Conservation (phyloP, 2,113 vertebrate genomes). For the Microcebus jonahi region DNA sequence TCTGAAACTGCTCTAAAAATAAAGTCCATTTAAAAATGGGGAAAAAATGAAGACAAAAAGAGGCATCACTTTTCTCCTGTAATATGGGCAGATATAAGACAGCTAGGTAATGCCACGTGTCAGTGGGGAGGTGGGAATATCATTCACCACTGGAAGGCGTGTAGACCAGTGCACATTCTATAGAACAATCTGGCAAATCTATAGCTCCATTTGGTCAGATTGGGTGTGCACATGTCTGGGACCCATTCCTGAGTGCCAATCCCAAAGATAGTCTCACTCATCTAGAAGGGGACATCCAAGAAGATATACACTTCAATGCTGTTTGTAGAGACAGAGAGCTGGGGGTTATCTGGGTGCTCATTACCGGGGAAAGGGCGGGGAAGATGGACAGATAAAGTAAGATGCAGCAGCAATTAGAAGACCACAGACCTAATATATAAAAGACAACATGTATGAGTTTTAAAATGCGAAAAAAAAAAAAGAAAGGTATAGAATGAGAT, state of each 20-base stretch:
- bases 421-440: neutral
- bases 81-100: neutral
- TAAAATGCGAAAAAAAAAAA: neutral
- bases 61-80: neutral
- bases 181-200: neutral
- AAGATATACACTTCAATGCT: neutral
- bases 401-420: neutral
- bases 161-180: neutral
- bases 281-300: neutral
- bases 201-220: neutral
- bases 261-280: neutral
- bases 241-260: neutral
- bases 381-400: neutral
- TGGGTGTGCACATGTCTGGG: neutral
- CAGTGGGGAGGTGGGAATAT: no score
- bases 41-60: neutral
- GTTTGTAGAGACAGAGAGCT: neutral
- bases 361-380: no score
- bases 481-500: neutral
- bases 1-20: neutral
- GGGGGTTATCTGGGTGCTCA: neutral
- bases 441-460: neutral
- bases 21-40: neutral
- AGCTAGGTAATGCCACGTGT: neutral
- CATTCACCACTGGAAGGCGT: neutral